Conservation (phyloP, 2,888 invertebrate species). For the Polylopha cassiicola region DNA sequence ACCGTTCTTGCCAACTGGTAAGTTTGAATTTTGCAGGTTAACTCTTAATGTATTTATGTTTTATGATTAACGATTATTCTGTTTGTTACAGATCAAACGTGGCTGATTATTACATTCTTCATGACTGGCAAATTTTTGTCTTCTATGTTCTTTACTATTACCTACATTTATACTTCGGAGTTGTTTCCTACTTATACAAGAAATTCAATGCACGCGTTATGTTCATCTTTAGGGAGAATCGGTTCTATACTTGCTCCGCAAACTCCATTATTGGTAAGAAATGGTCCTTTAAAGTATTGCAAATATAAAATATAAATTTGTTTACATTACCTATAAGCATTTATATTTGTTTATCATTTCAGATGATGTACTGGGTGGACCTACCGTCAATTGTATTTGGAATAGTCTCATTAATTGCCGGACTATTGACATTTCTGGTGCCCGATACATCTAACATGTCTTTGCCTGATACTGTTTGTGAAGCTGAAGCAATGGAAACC, state of each 20-base stretch:
- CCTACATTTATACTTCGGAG: constrained; percentile 82
- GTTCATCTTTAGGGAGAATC: constrained; percentile 80
- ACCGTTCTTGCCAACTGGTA: constrained; percentile 77
- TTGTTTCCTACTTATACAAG: constrained; percentile 81
- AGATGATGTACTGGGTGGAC: constrained; percentile 37
- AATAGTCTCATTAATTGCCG: constrained; percentile 31
- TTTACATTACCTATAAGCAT: no score
- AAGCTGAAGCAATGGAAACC: constrained; percentile 33
- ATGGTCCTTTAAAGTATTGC: no score
- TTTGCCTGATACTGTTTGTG: constrained; percentile 32
- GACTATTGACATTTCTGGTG: constrained; percentile 30
- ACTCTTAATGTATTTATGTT: constrained; percentile 29
- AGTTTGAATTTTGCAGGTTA: no score
- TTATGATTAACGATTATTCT: constrained; percentile 55
- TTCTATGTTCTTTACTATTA: constrained; percentile 77
- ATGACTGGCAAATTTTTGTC: constrained; percentile 79
- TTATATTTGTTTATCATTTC: neutral
- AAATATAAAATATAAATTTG: no score
- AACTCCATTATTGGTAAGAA: constrained; percentile 80
- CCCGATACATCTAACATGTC: constrained; percentile 36
- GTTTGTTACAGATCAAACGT: constrained; percentile 45
- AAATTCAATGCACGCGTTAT: constrained; percentile 80
- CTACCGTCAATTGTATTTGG: constrained; percentile 37
- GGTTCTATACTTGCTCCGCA: constrained; percentile 83
- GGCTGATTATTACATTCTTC: constrained; percentile 72